Conservation (phyloP, 2,888 invertebrate species). For the Mythimna lalbum region DNA sequence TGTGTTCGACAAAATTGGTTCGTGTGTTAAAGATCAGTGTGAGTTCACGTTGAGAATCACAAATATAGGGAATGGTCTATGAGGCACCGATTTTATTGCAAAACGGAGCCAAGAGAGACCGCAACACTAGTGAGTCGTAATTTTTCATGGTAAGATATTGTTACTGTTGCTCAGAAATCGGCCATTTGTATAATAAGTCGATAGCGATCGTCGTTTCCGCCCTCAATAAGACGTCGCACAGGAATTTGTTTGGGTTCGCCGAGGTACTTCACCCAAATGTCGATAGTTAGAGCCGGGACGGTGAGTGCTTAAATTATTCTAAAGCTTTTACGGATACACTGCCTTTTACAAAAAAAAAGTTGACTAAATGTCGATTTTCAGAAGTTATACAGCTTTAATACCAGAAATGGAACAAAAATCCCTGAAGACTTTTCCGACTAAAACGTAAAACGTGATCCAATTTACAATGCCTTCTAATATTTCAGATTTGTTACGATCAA, state of each 20-base stretch:
- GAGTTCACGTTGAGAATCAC: conserved; percentile 71
- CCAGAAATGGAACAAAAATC: conserved; percentile 73
- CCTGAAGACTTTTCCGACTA: conserved; percentile 72
- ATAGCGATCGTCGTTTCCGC: conserved; percentile 81
- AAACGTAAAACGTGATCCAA: conserved; percentile 85
- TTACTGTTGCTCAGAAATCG: conserved; percentile 82
- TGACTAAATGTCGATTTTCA: conserved; percentile 40
- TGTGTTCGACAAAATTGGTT: conserved; percentile 72
- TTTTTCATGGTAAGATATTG: conserved; percentile 84
- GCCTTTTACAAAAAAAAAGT: conserved; percentile 50
- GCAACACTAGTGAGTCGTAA: conserved; percentile 79
- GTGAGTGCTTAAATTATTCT: conserved; percentile 65
- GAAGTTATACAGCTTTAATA: conserved; percentile 59
- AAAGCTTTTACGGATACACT: conserved; percentile 61
- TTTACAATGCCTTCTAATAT: conserved; percentile 83
- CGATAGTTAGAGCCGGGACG: conserved; percentile 56
- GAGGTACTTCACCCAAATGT: conserved; percentile 68
- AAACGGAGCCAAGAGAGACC: conserved; percentile 79
- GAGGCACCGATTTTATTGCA: conserved; percentile 80
- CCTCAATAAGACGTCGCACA: conserved; percentile 75
- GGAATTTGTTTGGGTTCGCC: conserved; percentile 76
- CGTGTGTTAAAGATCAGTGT: conserved; percentile 72
- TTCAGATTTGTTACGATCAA: conserved; percentile 85
- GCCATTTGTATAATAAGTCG: conserved; percentile 88
- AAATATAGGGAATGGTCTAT: conserved; percentile 75